A percentile compares a stretch with the other conserved stretches of the same genome.
Evolutionary conservation across 2,888 invertebrate species (phyloP).

Genomic region (Pyrochroa serraticornis): DNA sequence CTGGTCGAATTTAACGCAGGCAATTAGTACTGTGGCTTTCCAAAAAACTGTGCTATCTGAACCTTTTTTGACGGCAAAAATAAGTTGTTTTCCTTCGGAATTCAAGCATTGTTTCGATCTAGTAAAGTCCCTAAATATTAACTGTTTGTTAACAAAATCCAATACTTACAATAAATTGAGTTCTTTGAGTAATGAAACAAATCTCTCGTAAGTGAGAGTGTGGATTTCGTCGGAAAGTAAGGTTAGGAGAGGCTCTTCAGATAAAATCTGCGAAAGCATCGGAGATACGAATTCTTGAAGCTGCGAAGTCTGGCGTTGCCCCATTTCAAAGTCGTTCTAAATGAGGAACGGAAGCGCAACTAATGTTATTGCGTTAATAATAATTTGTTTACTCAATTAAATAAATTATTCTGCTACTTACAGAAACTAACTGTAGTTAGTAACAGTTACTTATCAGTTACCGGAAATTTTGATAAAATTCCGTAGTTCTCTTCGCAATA

Average conservation of each 20-base stretch:
- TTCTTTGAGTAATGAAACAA: constrained; percentile 63
- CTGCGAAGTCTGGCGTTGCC: constrained; percentile 35
- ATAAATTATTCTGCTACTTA: too few species aligned
- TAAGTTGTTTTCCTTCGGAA: constrained; percentile 65
- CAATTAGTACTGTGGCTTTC: constrained; percentile 72
- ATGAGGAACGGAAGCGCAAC: too few species aligned
- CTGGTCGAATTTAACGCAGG: constrained; percentile 66
- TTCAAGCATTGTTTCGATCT: constrained; percentile 68
- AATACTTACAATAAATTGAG: constrained; percentile 68
- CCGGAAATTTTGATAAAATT: too few species aligned
- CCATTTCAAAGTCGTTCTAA: background rate
- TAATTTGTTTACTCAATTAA: too few species aligned
- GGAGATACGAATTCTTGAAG: constrained; percentile 37
- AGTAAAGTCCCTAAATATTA: constrained; percentile 13
- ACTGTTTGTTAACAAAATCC: too few species aligned
- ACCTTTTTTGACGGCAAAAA: constrained; percentile 70
- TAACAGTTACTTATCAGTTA: too few species aligned
- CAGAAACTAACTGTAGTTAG: too few species aligned
- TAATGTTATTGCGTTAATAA: too few species aligned
- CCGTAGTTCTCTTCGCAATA: too few species aligned
- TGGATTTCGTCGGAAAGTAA: constrained; percentile 50
- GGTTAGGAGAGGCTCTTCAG: constrained; percentile 45
- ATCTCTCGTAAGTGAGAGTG: constrained; percentile 63
- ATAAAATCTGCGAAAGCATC: constrained; percentile 39
- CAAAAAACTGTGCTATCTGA: constrained; percentile 69